Percentiles rank a stretch among this genome's conserved stretches.
Conservation (phyloP, 2,113 vertebrate genomes). For the Eulacestoma nigropectus region DNA sequence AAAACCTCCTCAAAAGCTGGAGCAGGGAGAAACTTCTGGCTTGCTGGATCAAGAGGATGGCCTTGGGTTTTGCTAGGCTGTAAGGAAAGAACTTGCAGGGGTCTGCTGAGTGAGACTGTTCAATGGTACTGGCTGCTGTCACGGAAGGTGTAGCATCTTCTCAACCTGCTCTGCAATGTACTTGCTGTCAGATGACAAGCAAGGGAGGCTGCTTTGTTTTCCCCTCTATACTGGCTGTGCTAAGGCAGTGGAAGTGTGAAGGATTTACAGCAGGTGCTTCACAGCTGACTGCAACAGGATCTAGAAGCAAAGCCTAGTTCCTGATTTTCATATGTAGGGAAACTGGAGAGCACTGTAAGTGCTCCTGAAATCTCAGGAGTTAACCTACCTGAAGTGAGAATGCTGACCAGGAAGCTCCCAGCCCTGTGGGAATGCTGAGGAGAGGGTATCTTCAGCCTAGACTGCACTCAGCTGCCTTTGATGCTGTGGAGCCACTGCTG, state of each 20-base stretch:
- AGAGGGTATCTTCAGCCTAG: background rate
- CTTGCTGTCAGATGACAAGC: background rate
- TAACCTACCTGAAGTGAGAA: background rate
- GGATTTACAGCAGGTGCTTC: background rate
- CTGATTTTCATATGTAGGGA: rapidly evolving
- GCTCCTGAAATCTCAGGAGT: background rate
- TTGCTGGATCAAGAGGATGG: background rate
- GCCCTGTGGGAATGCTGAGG: background rate
- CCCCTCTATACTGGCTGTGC: background rate
- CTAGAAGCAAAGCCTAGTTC: background rate
- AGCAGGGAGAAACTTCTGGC: background rate
- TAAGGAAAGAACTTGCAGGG: background rate
- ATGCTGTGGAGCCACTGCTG: background rate
- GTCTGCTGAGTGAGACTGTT: background rate
- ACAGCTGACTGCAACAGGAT: background rate
- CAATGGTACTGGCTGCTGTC: background rate
- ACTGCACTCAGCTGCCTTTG: background rate
- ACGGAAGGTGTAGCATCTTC: background rate
- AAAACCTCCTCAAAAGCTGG: background rate
- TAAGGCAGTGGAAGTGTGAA: background rate
- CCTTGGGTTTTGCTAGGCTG: background rate
- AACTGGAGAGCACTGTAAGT: background rate
- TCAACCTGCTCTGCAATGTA: background rate
- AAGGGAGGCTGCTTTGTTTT: background rate
- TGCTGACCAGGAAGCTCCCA: background rate